phyloP scores from a whole-genome alignment of 2,888 invertebrate genomes.

The Periphyllus acericola region DNA sequence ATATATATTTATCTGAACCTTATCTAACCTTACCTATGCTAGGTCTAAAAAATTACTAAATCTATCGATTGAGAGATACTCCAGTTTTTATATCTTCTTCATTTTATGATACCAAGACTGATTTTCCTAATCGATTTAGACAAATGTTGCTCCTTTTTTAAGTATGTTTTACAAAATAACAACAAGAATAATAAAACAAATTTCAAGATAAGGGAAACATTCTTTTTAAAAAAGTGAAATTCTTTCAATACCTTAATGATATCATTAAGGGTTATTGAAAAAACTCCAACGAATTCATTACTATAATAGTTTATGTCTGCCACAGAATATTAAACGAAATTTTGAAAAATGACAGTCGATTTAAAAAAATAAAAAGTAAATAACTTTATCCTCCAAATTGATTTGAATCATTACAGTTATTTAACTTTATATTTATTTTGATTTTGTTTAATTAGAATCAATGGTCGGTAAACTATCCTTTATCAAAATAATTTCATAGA shows the following conservation, averaged over 20 bases:
- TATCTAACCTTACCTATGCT: too few species aligned
- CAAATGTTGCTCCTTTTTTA: background rate
- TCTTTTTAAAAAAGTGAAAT: background rate
- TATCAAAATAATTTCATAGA: too few species aligned
- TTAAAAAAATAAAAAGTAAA: constrained; percentile 1
- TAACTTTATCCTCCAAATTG: background rate
- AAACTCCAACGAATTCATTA: constrained; percentile 7
- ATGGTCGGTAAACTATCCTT: background rate
- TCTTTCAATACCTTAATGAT: background rate
- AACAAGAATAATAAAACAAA: background rate
- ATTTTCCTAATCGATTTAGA: background rate
- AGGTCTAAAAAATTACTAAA: background rate
- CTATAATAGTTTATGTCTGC: background rate
- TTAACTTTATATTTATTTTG: background rate
- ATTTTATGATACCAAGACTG: background rate
- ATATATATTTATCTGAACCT: too few species aligned
- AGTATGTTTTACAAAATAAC: too few species aligned
- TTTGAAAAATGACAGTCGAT: background rate
- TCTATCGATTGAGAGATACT: background rate
- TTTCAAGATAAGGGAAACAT: background rate
- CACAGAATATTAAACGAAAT: background rate
- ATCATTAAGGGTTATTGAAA: background rate
- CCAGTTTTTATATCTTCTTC: background rate
- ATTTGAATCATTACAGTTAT: background rate
- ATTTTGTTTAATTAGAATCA: background rate